Conservation (phyloP, 92 coral and sea anemone genomes). For the Phenganax stokvisi region DNA sequence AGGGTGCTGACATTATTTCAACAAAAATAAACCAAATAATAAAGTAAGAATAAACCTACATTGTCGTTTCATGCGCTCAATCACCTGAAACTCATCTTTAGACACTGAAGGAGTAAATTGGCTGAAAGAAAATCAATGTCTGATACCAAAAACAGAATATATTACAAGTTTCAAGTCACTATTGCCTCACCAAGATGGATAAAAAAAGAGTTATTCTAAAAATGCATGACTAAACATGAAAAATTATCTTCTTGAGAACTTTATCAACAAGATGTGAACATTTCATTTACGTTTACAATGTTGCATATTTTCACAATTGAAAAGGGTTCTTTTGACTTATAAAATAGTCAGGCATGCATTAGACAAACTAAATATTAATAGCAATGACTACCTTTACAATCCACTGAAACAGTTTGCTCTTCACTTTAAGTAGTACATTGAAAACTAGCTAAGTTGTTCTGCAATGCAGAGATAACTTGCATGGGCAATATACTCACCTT, state of each 20-base stretch:
- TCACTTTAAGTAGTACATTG: no score
- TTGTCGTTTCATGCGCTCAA: slow-evolving; percentile 91
- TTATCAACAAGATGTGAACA: neutral
- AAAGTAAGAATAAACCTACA: slow-evolving; percentile 36
- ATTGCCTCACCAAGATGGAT: no score
- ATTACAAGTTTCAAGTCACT: neutral
- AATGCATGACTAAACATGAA: no score
- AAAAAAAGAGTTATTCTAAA: no score
- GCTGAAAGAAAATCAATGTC: slow-evolving; percentile 32
- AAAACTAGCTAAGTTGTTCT: neutral
- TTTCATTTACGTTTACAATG: neutral
- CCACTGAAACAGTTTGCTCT: no score
- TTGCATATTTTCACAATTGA: neutral
- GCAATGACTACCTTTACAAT: no score
- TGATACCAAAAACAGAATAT: slow-evolving; percentile 7
- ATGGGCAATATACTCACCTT: slow-evolving; percentile 50
- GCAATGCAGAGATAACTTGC: neutral
- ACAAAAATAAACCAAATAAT: no score
- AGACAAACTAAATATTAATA: neutral
- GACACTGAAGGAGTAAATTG: slow-evolving; percentile 79
- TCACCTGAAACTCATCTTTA: slow-evolving; percentile 85
- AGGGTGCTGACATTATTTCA: neutral
- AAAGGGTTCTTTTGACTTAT: neutral
- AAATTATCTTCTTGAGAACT: no score
- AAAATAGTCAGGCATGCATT: neutral